These are phyloP conservation scores for Heliconius hortense DNA, from an alignment of 2,888 invertebrate genomes.

Conservation along the genomic window DNA sequence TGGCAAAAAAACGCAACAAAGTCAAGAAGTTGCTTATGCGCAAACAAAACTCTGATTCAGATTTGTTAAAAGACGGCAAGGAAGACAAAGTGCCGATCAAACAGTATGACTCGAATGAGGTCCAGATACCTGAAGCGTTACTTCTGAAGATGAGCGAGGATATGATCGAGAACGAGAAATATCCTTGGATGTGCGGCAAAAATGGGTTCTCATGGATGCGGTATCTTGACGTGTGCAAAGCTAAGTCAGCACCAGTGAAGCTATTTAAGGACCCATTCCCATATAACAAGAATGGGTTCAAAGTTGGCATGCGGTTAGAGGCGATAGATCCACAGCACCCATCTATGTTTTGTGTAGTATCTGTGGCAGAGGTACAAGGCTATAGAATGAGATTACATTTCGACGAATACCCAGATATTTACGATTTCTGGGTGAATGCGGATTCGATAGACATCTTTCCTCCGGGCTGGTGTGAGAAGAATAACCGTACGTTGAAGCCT, in stretches of 20 bases:
- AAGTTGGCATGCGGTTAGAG: constrained; percentile 94
- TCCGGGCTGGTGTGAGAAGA: constrained; percentile 95
- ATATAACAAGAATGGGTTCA: constrained; percentile 87
- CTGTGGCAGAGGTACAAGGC: constrained; percentile 91
- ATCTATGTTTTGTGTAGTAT: constrained; percentile 93
- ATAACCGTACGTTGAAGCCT: constrained; percentile 88
- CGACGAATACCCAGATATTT: constrained; percentile 93
- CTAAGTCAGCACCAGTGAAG: constrained; percentile 88
- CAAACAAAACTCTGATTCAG: constrained; percentile 66
- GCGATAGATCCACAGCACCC: constrained; percentile 97
- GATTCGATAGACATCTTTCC: constrained; percentile 96
- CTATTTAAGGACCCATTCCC: constrained; percentile 91
- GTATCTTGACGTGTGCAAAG: constrained; percentile 87
- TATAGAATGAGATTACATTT: constrained; percentile 94
- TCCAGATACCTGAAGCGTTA: constrained; percentile 54
- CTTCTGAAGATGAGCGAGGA: constrained; percentile 64
- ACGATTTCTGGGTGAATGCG: constrained; percentile 97
- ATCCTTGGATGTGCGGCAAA: constrained; percentile 87
- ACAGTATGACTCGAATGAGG: constrained; percentile 59
- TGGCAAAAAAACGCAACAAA: constrained; percentile 69
- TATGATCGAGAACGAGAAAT: constrained; percentile 72
- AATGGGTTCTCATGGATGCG: constrained; percentile 90
- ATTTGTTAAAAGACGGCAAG: constrained; percentile 54
- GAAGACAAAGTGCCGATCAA: constrained; percentile 57
- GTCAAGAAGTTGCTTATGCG: constrained; percentile 71